Conservation (phyloP, 2,888 invertebrate species). For the Petrolisthes cinctipes region DNA sequence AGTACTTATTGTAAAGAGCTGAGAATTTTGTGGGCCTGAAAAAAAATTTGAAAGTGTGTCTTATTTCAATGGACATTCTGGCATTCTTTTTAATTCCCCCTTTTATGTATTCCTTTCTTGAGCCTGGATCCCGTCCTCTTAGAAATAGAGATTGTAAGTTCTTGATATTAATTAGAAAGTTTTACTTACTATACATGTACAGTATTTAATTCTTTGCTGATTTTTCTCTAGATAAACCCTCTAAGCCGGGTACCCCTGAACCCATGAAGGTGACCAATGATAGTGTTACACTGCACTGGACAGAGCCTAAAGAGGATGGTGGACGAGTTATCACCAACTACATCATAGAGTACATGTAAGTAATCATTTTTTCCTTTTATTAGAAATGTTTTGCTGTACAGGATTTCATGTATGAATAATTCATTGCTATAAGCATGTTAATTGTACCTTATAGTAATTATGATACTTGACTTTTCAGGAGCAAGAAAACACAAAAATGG, state of each 20-base stretch:
- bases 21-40: too few relatives aligned
- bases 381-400: too few relatives aligned
- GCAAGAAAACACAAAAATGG: constrained; percentile 74
- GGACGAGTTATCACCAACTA: constrained; percentile 88
- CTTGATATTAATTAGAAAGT: background rate
- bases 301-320: constrained; percentile 86
- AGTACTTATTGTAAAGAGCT: too few relatives aligned
- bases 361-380: constrained; percentile 67
- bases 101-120: too few relatives aligned
- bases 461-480: constrained; percentile 23
- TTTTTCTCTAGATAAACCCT: constrained; percentile 76
- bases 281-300: constrained; percentile 87
- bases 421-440: background rate
- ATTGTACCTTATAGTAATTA: background rate
- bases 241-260: constrained; percentile 79
- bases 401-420: background rate
- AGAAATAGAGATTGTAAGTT: background rate
- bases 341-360: constrained; percentile 84
- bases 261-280: constrained; percentile 74
- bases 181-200: too few relatives aligned
- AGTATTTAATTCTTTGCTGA: background rate
- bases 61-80: too few relatives aligned
- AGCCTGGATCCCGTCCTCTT: background rate
- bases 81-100: too few relatives aligned
- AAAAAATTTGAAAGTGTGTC: too few relatives aligned